Evolutionary conservation across 2,888 invertebrate species (phyloP).

Genomic region (Chrysotoxum bicinctum): DNA sequence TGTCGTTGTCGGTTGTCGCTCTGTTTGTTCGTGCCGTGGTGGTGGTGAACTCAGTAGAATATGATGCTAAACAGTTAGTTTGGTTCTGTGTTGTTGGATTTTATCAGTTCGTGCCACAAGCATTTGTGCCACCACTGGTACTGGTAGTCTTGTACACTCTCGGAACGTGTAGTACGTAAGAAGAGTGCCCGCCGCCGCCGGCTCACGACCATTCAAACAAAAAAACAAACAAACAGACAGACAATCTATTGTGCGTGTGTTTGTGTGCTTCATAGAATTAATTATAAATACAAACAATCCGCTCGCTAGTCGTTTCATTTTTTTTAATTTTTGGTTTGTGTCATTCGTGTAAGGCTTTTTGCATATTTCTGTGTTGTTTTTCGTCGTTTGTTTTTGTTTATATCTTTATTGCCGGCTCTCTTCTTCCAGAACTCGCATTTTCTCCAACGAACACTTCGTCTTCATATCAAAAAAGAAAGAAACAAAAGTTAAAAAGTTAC

Average conservation of each 20-base stretch:
- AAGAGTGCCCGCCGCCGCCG: slow-evolving; percentile 65
- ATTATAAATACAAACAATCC: slow-evolving; percentile 62
- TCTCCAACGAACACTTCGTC: slow-evolving; percentile 23
- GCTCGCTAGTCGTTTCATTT: slow-evolving; percentile 60
- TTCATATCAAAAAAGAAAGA: slow-evolving; percentile 25
- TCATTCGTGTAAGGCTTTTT: slow-evolving; percentile 41
- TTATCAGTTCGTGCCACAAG: slow-evolving; percentile 72
- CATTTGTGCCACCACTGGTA: slow-evolving; percentile 72
- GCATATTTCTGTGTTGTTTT: slow-evolving; percentile 48
- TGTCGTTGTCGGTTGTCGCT: slow-evolving; percentile 36
- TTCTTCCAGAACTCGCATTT: slow-evolving; percentile 9
- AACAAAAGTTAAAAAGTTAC: slow-evolving; percentile 12
- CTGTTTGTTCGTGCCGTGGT: slow-evolving; percentile 34
- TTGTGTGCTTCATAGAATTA: slow-evolving; percentile 56
- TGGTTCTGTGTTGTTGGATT: slow-evolving; percentile 69
- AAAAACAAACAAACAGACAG: slow-evolving; percentile 41
- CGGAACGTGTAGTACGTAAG: slow-evolving; percentile 70
- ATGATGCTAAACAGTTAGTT: slow-evolving; percentile 57
- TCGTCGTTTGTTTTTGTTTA: slow-evolving; percentile 68
- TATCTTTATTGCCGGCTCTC: slow-evolving; percentile 65
- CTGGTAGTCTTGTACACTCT: slow-evolving; percentile 71
- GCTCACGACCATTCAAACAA: slow-evolving; percentile 37
- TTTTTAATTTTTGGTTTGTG: not conserved
- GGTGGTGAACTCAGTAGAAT: slow-evolving; percentile 40
- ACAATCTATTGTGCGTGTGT: slow-evolving; percentile 58